A percentile compares a stretch with the other conserved stretches of the same genome.
These are phyloP conservation scores for Hirudo medicinalis DNA, from an alignment of 1,140 invertebrate genomes.

Conservation along the genomic window DNA sequence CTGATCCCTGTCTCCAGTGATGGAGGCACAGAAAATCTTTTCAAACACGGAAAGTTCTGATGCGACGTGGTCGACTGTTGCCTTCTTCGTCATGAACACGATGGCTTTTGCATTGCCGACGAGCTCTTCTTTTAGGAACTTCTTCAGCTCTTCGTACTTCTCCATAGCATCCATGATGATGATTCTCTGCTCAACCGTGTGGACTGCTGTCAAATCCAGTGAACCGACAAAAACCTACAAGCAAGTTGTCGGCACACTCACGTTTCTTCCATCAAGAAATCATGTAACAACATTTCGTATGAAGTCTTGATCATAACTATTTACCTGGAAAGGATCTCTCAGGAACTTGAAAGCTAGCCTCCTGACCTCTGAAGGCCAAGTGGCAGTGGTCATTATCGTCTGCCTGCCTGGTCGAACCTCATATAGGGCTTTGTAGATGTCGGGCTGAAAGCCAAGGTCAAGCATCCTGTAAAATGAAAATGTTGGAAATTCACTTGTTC, in stretches of 20 bases:
- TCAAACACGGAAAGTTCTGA: slow-evolving; percentile 58
- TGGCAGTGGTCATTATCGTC: slow-evolving; percentile 61
- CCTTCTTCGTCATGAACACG: slow-evolving; percentile 34
- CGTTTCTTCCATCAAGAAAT: not conserved
- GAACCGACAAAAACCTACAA: slow-evolving; percentile 62
- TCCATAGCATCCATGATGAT: slow-evolving; percentile 47
- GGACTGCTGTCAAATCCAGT: slow-evolving; percentile 55
- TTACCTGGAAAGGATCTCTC: slow-evolving; percentile 62
- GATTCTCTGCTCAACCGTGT: slow-evolving; percentile 64
- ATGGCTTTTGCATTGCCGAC: not conserved
- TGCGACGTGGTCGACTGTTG: slow-evolving; percentile 61
- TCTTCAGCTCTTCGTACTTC: slow-evolving; percentile 1
- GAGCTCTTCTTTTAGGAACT: slow-evolving; percentile 6
- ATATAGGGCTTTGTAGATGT: slow-evolving; percentile 61
- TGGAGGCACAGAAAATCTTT: slow-evolving; percentile 53
- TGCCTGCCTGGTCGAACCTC: slow-evolving; percentile 57
- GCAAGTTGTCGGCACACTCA: not conserved
- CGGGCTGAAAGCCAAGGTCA: slow-evolving; percentile 65
- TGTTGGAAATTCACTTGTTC: too few relatives aligned
- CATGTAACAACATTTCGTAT: not conserved
- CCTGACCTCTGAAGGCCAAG: slow-evolving; percentile 71
- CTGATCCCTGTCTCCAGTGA: slow-evolving; percentile 81
- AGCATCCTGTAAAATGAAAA: slow-evolving; percentile 56
- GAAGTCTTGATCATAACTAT: not conserved
- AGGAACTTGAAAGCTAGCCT: slow-evolving; percentile 68